Evolutionary conservation across 2,888 invertebrate species (phyloP).

Genomic region (Rhynchonema sp.): DNA sequence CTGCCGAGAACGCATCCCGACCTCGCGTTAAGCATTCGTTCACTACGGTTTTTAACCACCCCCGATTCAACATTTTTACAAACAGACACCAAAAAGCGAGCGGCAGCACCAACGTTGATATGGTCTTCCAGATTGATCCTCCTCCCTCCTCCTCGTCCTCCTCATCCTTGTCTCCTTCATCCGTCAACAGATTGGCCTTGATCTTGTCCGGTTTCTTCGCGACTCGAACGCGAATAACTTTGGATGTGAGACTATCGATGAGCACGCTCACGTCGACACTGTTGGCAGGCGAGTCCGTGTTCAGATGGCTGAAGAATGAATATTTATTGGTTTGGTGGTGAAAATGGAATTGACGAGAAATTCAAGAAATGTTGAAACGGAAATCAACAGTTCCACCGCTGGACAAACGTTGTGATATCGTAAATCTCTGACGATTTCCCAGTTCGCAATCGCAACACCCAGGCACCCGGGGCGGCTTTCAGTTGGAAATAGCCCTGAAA

Average conservation of each 20-base stretch:
- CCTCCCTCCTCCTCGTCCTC: constrained; percentile 10
- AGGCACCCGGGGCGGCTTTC: constrained; percentile 78
- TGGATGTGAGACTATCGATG: constrained; percentile 50
- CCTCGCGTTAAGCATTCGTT: no score
- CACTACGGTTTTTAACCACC: no score
- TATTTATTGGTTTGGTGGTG: not conserved
- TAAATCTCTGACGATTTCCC: constrained; percentile 88
- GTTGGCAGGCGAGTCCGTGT: constrained; percentile 26
- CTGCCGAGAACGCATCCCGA: no score
- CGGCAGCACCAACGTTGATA: constrained; percentile 63
- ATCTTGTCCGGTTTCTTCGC: constrained; percentile 70
- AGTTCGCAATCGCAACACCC: constrained; percentile 66
- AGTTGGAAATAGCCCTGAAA: constrained; percentile 75
- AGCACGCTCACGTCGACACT: constrained; percentile 26
- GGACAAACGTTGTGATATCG: constrained; percentile 44
- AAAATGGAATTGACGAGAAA: not conserved
- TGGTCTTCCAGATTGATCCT: constrained; percentile 61
- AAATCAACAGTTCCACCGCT: not conserved
- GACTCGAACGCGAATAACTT: constrained; percentile 47
- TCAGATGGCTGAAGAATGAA: constrained; percentile 30
- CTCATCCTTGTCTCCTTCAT: constrained; percentile 43
- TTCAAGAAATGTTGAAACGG: no score
- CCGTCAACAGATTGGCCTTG: constrained; percentile 57
- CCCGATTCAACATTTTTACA: no score
- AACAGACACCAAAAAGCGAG: no score